phyloP scores from a whole-genome alignment of 2,113 vertebrate species.

The Oceanodroma tethys region DNA sequence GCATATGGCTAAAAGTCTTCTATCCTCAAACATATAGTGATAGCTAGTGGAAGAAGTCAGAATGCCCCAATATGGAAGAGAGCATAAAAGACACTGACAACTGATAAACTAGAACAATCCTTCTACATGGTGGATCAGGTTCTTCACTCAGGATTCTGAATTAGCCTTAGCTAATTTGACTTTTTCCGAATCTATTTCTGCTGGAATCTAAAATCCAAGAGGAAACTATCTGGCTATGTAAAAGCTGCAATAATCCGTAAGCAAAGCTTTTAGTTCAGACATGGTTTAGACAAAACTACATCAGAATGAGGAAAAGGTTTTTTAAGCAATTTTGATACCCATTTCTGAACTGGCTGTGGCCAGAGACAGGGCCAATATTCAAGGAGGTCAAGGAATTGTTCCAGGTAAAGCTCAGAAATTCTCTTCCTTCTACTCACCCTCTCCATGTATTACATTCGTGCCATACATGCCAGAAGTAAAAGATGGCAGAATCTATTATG shows the following conservation, averaged over 20 bases:
- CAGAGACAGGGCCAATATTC: not conserved
- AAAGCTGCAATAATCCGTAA: not conserved
- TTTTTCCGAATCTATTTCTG: not conserved
- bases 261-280: not conserved
- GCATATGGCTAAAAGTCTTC: not conserved
- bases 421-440: not conserved
- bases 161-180: not conserved
- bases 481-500: not conserved
- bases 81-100: not conserved
- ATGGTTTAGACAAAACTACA: not conserved
- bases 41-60: not conserved
- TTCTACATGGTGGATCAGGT: not conserved
- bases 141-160: not conserved
- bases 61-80: not conserved
- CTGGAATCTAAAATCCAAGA: not conserved
- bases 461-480: not conserved
- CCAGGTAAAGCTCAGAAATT: not conserved
- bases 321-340: not conserved
- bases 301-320: not conserved
- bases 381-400: not conserved
- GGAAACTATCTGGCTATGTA: not conserved
- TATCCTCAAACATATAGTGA: not conserved
- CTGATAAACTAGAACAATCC: not conserved
- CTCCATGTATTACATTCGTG: not conserved
- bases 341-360: not conserved